Evolutionary conservation across 2,888 invertebrate species (phyloP), one percentile per base, ranked within the genome.

Genomic region (Yponomeuta cagnagella): DNA sequence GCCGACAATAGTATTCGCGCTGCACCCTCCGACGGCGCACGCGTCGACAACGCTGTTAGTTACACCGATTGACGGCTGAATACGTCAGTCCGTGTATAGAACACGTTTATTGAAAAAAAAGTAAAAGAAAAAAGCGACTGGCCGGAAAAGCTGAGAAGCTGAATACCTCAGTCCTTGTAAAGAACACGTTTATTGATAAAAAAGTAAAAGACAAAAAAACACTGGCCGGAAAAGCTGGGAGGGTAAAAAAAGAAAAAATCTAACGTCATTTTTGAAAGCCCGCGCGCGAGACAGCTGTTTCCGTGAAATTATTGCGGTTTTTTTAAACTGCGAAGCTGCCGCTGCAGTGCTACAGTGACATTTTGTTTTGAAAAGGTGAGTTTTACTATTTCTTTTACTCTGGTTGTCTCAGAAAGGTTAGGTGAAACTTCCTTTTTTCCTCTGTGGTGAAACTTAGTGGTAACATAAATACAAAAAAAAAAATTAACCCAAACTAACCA

Each of bases 31-130:
- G 30, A 23, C 64, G 30, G 64, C 64, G 64, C 64, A 64, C 64
- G 64, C 64, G 64, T 64, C 64, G n/a, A 64, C 64, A 30, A 64
- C 64, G n/a, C 64, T 23, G 30, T 30, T 23, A 30, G 23, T 64
- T 64, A 64, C 23, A 10, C 64, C 31, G 64, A 64, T 64, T 64
- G 64, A 31, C 31, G 64, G 64, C 64, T 6, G 64, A 23, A 64
- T 15, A 10, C 52, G 52, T 64, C 31, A 64, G 64, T 64, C 64
- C 23, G 64, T 2, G 64, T 64, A 64, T 10, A 64, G 64, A 64
- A 64, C 64, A 31, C 64, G 64, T 64, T 23, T 30, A 64, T 23
- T 23, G 10, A 64, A 64, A 64, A 64, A 58, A 58, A 58, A 64
- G n/a, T 23, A 23, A 64, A 64, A 30, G 6, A 30, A 64, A 64